A percentile compares a stretch with the other conserved stretches of the same genome.
These are phyloP conservation scores for Atethmia centrago DNA, from an alignment of 2,888 invertebrate species.

Conservation along the genomic window DNA sequence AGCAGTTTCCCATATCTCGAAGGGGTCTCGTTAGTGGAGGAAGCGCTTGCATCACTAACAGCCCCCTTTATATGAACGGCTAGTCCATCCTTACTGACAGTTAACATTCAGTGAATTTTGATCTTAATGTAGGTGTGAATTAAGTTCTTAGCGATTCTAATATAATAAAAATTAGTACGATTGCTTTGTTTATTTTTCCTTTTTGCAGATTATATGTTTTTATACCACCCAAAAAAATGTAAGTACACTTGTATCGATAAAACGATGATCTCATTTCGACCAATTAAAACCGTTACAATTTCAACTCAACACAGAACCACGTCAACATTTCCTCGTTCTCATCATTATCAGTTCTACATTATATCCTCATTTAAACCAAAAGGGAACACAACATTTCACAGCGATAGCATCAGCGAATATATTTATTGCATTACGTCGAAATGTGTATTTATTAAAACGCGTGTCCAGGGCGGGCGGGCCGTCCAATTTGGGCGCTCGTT, in stretches of 20 bases:
- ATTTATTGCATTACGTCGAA: conserved; percentile 76
- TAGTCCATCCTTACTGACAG: conserved; percentile 32
- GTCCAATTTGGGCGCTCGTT: conserved; percentile 89
- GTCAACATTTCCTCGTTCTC: conserved; percentile 37
- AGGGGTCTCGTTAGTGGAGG: conserved; percentile 47
- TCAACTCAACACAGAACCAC: conserved; percentile 3
- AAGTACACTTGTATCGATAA: neutral
- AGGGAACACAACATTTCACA: conserved; percentile 65
- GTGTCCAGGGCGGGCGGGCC: conserved; percentile 82
- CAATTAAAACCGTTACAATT: conserved; percentile 27
- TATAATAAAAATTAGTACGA: no score
- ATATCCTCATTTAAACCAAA: conserved; percentile 64
- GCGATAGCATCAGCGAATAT: conserved; percentile 73
- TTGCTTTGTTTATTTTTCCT: neutral
- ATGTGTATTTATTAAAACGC: conserved; percentile 82
- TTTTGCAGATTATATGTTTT: neutral
- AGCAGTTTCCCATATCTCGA: conserved; percentile 37
- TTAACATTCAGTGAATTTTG: conserved; percentile 5
- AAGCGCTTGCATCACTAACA: conserved; percentile 47
- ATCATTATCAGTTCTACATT: conserved; percentile 56
- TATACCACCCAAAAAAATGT: no score
- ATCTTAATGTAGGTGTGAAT: neutral
- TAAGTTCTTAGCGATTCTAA: neutral
- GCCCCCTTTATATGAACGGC: conserved; percentile 30
- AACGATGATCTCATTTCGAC: neutral